Conservation (phyloP, 2,888 invertebrate species). For the Chromoteleia sp. region DNA sequence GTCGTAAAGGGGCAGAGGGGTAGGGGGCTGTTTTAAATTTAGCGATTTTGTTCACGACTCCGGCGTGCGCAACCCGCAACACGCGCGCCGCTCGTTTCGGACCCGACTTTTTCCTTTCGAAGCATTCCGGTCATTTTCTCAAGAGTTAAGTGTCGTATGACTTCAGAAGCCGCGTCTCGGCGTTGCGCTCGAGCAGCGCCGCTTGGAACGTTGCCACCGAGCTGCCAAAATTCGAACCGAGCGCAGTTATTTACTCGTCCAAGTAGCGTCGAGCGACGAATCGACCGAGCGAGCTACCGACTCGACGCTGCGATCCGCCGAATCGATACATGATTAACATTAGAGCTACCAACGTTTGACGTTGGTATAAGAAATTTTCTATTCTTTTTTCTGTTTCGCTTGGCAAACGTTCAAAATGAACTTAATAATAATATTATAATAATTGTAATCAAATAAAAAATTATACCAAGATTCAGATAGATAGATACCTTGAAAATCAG, state of each 20-base stretch:
- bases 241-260: conserved; percentile 57
- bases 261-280: conserved; percentile 9
- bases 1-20: too few relatives aligned
- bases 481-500: too few relatives aligned
- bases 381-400: too few relatives aligned
- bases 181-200: conserved; percentile 49
- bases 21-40: conserved; percentile 46
- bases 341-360: too few relatives aligned
- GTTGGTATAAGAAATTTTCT: too few relatives aligned
- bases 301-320: too few relatives aligned
- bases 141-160: conserved; percentile 62
- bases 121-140: conserved; percentile 29
- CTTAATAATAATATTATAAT: too few relatives aligned
- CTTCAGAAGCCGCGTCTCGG: conserved; percentile 59
- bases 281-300: background rate
- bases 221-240: conserved; percentile 69
- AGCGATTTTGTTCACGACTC: conserved; percentile 11
- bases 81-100: conserved; percentile 17
- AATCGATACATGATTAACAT: too few relatives aligned
- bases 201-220: conserved; percentile 75
- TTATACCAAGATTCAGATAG: too few relatives aligned
- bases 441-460: too few relatives aligned
- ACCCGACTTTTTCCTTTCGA: conserved; percentile 14
- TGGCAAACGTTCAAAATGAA: too few relatives aligned
- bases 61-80: conserved; percentile 5